phyloP scores from a whole-genome alignment of 2,888 invertebrate genomes.

The Aleiodes leptofemur region DNA sequence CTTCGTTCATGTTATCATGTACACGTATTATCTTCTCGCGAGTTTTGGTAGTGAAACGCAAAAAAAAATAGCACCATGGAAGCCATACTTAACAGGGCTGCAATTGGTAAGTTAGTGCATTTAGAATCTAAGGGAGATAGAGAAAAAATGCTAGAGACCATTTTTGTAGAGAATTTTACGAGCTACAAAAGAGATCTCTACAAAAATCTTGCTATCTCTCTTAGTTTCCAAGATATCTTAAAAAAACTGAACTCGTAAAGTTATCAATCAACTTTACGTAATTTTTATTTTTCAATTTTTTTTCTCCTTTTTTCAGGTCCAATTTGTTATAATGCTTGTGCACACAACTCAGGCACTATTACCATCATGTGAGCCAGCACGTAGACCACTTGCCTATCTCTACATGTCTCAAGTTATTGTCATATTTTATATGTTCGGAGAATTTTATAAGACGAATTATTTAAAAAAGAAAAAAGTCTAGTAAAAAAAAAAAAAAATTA shows the following conservation, averaged over 20 bases:
- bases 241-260: too few species aligned
- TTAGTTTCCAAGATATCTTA: too few species aligned
- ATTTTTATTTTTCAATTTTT: background rate
- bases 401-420: constrained; percentile 81
- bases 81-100: constrained; percentile 77
- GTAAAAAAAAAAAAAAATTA: constrained; percentile 42
- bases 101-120: constrained; percentile 80
- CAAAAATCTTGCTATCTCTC: too few species aligned
- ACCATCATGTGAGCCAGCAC: constrained; percentile 78
- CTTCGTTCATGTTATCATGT: constrained; percentile 86
- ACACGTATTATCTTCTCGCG: constrained; percentile 83
- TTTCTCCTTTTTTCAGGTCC: constrained; percentile 76
- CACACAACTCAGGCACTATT: constrained; percentile 78
- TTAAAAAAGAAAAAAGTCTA: constrained; percentile 65
- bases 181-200: too few species aligned
- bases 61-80: constrained; percentile 78
- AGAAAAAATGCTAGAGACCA: too few species aligned
- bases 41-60: constrained; percentile 80
- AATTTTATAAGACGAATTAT: constrained; percentile 82
- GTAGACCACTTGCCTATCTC: constrained; percentile 76
- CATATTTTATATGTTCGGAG: constrained; percentile 84
- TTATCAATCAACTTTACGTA: background rate
- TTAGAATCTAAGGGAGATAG: background rate
- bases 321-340: constrained; percentile 81
- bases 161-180: too few species aligned